Evolutionary conservation across 2,113 vertebrate species (phyloP), one percentile per base, ranked within the genome.

Genomic region (Neolamprologus sp.): DNA sequence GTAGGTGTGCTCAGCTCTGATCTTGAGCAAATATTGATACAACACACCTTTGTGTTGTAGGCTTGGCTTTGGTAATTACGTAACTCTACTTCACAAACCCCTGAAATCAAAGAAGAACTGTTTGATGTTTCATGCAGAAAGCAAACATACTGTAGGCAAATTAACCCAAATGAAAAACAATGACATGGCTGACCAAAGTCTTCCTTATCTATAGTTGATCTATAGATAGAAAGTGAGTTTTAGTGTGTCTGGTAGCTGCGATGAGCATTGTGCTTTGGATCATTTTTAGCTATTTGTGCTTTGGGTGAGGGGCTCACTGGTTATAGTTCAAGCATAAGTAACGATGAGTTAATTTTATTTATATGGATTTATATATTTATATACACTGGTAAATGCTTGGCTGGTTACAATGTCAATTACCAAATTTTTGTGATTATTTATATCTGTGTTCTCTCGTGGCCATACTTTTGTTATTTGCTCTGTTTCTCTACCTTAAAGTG

Each of bases 371-470:
- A 42, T 89, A 88, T 94, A 93, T 96, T 93, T 95, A 91, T 95
- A 90, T 84, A 79, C 84, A 87, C 80, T 94, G 93, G 94, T 96
- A 95, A 96, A 94, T 94, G 94, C 88, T 95, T 96, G 94, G 90
- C 95, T 96, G 93, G 95, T 95, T 94, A 95, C 95, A 95, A 95
- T 94, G 95, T 94, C 93, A 95, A 63, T 93, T 95, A 95, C 94
- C 94, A 93, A 90, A 90, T 40, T 5, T 82, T 31, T 86, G 91
- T 82, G 75, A 85, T 91, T 90, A 91, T 91, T 90, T 94, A 84
- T 94, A 79, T 91, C 21, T 93, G 54, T 91, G 71, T 91, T 90
- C 58, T 91, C 82, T 80, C 86, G 87, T 88, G 90, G 92, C 91
- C 89, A 93, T 94, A 92, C 88, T 80, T 58, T 75, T 88, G 81